A percentile compares a stretch with the other conserved stretches of the same genome.
Conservation (phyloP, 2,797 vertebrate genomes). For the Adrianichthys oophorus region DNA sequence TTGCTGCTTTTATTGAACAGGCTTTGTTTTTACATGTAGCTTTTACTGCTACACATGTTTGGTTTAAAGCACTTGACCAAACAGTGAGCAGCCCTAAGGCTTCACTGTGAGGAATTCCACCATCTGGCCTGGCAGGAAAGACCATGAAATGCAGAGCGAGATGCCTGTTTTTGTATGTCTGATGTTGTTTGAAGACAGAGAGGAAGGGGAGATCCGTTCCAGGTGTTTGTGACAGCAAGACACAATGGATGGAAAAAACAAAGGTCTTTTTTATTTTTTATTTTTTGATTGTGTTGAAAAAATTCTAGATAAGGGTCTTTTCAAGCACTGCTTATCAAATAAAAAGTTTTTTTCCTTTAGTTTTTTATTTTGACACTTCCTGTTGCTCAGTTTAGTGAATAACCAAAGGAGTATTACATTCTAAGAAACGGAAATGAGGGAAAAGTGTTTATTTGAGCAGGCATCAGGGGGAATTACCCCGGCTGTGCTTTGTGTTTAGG, state of each 20-base stretch:
- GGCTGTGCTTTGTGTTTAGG: conserved; percentile 7
- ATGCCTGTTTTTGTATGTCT: conserved; percentile 20
- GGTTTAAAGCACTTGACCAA: conserved; percentile 18
- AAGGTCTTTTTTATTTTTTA: neutral
- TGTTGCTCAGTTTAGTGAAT: neutral
- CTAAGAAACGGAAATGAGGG: neutral
- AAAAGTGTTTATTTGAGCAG: conserved; percentile 13
- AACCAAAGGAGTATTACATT: too few relatives aligned
- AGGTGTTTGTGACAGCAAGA: conserved; percentile 25
- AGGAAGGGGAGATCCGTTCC: conserved; percentile 27
- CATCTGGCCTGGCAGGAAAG: conserved; percentile 43
- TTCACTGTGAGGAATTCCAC: conserved; percentile 38
- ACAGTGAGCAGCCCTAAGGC: conserved; percentile 12
- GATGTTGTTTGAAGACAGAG: conserved; percentile 27
- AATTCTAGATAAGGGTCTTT: conserved; percentile 13
- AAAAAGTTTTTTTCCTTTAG: neutral
- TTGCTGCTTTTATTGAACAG: neutral
- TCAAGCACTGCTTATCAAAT: conserved; percentile 18
- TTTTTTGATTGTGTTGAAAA: neutral
- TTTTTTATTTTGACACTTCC: neutral
- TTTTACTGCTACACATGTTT: neutral
- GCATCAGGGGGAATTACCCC: neutral
- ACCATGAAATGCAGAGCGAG: conserved; percentile 28
- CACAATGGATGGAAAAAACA: conserved; percentile 19
- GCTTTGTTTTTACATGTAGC: conserved; percentile 1